Conservation (phyloP, 2,797 vertebrate species). For the Lepilemur ruficaudatus region DNA sequence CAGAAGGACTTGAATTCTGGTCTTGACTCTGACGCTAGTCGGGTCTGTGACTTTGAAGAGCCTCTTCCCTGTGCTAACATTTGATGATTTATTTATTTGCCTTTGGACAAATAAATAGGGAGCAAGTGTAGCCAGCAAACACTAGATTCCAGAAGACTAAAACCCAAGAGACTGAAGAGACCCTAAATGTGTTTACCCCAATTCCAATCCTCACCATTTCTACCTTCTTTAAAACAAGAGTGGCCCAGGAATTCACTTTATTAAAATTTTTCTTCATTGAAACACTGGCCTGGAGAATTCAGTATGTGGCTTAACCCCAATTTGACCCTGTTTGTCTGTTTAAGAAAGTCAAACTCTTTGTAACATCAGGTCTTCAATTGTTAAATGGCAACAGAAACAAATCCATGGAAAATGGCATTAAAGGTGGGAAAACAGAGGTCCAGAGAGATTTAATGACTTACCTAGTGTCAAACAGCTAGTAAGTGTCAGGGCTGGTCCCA, state of each 20-base stretch:
- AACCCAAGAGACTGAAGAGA: background rate
- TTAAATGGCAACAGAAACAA: background rate
- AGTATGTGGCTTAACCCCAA: background rate
- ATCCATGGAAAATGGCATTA: background rate
- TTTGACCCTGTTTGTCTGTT: background rate
- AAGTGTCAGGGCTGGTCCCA: background rate
- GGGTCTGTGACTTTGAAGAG: background rate
- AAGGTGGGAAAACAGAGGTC: background rate
- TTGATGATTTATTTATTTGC: slow-evolving; percentile 26
- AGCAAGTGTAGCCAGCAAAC: background rate
- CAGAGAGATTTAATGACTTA: background rate
- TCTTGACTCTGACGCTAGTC: background rate
- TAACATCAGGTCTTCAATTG: background rate
- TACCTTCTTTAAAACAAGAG: background rate
- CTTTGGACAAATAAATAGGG: background rate
- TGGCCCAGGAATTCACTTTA: background rate
- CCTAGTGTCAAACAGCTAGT: background rate
- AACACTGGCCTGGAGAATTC: background rate
- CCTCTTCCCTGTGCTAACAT: background rate
- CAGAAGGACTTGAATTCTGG: background rate
- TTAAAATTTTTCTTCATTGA: background rate
- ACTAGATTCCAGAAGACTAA: slow-evolving; percentile 18
- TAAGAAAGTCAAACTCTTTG: background rate
- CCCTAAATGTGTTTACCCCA: background rate
- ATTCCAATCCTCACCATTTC: background rate